These are phyloP conservation scores for Diplodus puntazzo DNA, from an alignment of 2,797 vertebrate species.

Conservation along the genomic window DNA sequence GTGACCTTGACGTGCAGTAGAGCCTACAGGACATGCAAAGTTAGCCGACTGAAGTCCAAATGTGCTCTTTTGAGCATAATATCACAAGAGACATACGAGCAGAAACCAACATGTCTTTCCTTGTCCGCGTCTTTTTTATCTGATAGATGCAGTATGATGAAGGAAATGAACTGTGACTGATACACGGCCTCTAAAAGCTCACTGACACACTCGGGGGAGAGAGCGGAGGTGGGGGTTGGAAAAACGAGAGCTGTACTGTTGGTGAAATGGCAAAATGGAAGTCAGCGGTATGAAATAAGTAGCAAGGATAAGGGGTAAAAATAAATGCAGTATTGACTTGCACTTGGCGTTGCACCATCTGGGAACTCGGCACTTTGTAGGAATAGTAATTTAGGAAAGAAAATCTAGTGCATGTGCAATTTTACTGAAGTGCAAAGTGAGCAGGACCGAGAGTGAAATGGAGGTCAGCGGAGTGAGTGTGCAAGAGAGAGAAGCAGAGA, in stretches of 20 bases:
- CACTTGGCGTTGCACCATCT: conserved; percentile 26
- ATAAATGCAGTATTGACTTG: conserved; percentile 21
- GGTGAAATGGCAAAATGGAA: conserved; percentile 51
- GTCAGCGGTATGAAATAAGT: conserved; percentile 44
- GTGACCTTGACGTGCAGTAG: conserved; percentile 49
- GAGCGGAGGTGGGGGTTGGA: conserved; percentile 6
- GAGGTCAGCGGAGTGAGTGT: conserved; percentile 50
- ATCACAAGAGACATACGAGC: not conserved
- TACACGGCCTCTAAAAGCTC: conserved; percentile 39
- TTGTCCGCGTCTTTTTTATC: conserved; percentile 9
- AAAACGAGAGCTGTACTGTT: conserved; percentile 28
- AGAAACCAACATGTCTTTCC: not conserved
- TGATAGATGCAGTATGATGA: conserved; percentile 24
- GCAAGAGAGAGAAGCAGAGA: conserved; percentile 8
- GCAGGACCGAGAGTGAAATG: conserved; percentile 43
- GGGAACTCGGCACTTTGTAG: conserved; percentile 45
- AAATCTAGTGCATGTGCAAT: conserved; percentile 18
- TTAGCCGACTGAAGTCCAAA: not conserved
- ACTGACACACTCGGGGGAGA: conserved; percentile 6
- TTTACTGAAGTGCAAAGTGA: conserved; percentile 55
- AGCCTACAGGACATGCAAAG: conserved; percentile 15
- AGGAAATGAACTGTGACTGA: conserved; percentile 48
- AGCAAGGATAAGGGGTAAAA: conserved; percentile 12
- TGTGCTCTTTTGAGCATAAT: not conserved
- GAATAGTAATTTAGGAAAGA: not conserved